Percentiles rank a stretch among this genome's conserved stretches.
phyloP scores from a whole-genome alignment of 2,888 invertebrate genomes.

The Dolichopus griseipennis region DNA sequence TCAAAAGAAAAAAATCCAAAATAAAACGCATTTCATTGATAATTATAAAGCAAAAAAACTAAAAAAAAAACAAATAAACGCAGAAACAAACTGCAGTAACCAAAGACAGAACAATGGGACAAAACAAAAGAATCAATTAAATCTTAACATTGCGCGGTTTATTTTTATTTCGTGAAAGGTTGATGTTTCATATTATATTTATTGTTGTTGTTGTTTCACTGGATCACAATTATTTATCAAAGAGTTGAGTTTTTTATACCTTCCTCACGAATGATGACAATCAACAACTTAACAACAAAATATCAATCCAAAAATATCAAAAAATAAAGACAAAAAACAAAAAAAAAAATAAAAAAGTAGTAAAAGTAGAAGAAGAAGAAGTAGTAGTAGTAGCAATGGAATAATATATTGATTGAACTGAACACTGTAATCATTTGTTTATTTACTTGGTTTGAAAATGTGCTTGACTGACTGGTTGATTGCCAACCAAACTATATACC shows the following conservation, averaged over 20 bases:
- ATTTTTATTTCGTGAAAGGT: neutral
- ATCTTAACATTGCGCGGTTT: neutral
- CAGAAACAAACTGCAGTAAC: too few relatives aligned
- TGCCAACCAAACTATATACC: too few relatives aligned
- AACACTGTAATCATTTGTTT: too few relatives aligned
- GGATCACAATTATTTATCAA: too few relatives aligned
- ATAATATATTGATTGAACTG: too few relatives aligned
- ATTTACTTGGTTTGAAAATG: too few relatives aligned
- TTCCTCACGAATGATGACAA: neutral
- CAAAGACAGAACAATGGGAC: slow-evolving; percentile 1
- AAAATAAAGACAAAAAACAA: neutral
- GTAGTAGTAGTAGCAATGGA: too few relatives aligned
- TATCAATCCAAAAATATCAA: neutral
- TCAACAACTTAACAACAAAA: neutral
- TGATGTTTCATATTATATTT: neutral
- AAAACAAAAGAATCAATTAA: slow-evolving; percentile 3
- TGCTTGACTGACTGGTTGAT: too few relatives aligned
- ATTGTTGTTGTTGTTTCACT: neutral
- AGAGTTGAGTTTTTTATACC: neutral
- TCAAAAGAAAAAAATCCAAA: neutral
- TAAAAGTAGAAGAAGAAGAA: too few relatives aligned
- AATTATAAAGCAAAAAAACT: neutral
- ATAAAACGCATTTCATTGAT: slow-evolving; percentile 3
- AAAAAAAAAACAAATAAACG: neutral
- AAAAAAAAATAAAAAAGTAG: neutral